Conservation (phyloP, 1,140 invertebrate species). For the Ladona fulva region DNA sequence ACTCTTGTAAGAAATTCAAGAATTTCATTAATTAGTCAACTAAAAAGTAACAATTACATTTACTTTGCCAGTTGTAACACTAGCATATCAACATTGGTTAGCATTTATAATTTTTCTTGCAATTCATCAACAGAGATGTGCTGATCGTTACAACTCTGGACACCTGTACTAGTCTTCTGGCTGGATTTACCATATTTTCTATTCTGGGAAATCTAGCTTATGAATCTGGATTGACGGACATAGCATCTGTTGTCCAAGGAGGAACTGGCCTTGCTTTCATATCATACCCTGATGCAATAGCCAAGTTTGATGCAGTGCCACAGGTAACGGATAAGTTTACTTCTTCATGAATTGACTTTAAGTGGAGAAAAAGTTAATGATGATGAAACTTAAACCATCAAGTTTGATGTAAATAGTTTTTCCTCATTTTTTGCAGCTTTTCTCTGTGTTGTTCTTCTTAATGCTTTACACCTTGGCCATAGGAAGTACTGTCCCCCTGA, state of each 20-base stretch:
- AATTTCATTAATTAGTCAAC: too few species aligned
- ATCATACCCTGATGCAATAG: slow-evolving; percentile 45
- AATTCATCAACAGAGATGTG: slow-evolving; percentile 35
- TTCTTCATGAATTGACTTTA: too few species aligned
- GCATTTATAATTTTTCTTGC: too few species aligned
- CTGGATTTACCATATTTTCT: slow-evolving; percentile 45
- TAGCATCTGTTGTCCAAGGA: slow-evolving; percentile 31
- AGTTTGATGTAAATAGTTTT: slow-evolving; percentile 15
- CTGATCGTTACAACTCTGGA: slow-evolving; percentile 42
- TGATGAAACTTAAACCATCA: too few species aligned
- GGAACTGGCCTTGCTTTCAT: slow-evolving; percentile 38
- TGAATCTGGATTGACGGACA: slow-evolving; percentile 26
- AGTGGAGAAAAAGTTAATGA: too few species aligned
- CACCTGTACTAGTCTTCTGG: slow-evolving; percentile 42
- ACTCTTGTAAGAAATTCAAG: too few species aligned
- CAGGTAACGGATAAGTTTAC: slow-evolving; percentile 25
- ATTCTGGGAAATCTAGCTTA: slow-evolving; percentile 36
- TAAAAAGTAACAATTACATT: too few species aligned
- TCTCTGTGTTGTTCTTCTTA: slow-evolving; percentile 80
- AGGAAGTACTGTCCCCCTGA: slow-evolving; percentile 47
- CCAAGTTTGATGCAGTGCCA: slow-evolving; percentile 40
- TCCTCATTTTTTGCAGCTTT: slow-evolving; percentile 49
- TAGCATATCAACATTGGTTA: too few species aligned
- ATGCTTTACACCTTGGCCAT: slow-evolving; percentile 75
- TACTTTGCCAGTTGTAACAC: too few species aligned